phyloP scores from a whole-genome alignment of 1,140 invertebrate species.

The Atta colombica region DNA sequence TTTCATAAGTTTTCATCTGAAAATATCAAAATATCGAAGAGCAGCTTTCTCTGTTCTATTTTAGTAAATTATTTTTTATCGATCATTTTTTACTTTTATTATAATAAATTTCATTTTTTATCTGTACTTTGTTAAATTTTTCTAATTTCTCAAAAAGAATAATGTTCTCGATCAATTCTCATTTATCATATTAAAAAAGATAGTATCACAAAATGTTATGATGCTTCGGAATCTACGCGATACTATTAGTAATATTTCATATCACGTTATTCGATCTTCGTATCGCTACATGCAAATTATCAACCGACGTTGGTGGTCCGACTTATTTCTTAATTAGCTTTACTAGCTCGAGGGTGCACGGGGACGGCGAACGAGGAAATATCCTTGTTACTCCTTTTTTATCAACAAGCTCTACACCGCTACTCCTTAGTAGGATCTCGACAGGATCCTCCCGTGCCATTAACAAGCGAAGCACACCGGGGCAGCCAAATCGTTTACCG shows the following conservation, averaged over 20 bases:
- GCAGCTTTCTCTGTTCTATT: neutral
- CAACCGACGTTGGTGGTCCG: constrained; percentile 71
- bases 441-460: constrained; percentile 33
- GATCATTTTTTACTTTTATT: neutral
- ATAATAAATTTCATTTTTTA: neutral
- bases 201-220: constrained; percentile 21
- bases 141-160: neutral
- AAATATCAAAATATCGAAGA: neutral
- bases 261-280: constrained; percentile 62
- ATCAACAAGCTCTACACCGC: constrained; percentile 49
- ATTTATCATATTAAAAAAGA: constrained; percentile 17
- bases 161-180: neutral
- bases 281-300: constrained; percentile 59
- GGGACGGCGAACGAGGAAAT: constrained; percentile 53
- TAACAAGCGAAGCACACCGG: constrained; percentile 50
- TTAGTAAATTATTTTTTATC: neutral
- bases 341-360: constrained; percentile 61
- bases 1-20: neutral
- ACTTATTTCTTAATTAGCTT: constrained; percentile 77
- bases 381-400: constrained; percentile 48
- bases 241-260: constrained; percentile 58
- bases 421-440: constrained; percentile 56
- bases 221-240: constrained; percentile 29
- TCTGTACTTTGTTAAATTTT: too few relatives aligned
- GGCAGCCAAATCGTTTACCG: constrained; percentile 43